Evolutionary conservation across 2,888 invertebrate genomes (phyloP), one percentile per base, ranked within the genome.

Genomic region (Mesoligia furuncula): DNA sequence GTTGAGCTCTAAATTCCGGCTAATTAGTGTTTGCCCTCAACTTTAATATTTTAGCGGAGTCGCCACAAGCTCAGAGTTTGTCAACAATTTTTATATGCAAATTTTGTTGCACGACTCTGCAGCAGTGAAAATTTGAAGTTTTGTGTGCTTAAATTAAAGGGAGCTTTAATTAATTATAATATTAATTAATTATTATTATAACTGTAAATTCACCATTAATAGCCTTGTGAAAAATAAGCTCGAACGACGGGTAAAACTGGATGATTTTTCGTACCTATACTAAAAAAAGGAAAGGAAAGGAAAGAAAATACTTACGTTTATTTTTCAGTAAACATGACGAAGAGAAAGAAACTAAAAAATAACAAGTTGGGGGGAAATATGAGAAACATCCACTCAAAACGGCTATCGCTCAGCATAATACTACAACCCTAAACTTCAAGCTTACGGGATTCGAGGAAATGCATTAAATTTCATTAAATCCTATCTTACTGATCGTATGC

Each of bases 11-110:
- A 42, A 42, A 27, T 31, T 62, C 48, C 4, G 57, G 15, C 51
- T 82, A 64, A 76, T 65, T 82, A 69, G 17, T 59, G 69, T 69
- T 64, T 59, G 27, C 64, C 9, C 15, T 59, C 42, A 61, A 57
- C 15, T 68, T 81, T 13, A 48, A 74, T 51, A 42, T 27, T 81
- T 39, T 39, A 62, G 48, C 67, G 11, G 51, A 36, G 9, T 48
- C 27, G 15, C 57, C 17, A 17, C 64, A 5, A 64, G 24, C 51
- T 75, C 42, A n/a, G 42, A 81, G 39, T 57, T 75, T 20, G 62
- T 48, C 17, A 68, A 75, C 67, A 68, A 51, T 51, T 81, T 79
- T 64, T 24, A 27, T 8, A 61, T 48, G 27, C 5, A 27, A 67
- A 59, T 13, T 39, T 51, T 79, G n/a, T 75, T 57, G 36, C 36